These are phyloP conservation scores for Clupea harengus DNA, from an alignment of 2,113 vertebrate species.

Conservation along the genomic window DNA sequence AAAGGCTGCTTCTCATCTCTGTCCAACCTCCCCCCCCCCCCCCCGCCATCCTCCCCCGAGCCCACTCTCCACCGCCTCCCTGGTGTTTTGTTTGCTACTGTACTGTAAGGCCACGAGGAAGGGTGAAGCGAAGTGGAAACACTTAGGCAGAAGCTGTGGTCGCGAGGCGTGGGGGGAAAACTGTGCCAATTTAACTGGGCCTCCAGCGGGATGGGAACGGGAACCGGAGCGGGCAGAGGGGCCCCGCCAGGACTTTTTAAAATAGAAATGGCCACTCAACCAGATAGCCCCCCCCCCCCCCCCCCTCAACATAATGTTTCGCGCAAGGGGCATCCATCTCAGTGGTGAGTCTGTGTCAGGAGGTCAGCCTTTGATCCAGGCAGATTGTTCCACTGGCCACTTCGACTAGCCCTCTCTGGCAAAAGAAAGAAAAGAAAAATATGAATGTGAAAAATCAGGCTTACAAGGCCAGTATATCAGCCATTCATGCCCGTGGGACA, in stretches of 20 bases:
- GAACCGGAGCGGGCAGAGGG: slow-evolving; percentile 33
- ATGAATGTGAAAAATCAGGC: background rate
- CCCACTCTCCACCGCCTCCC: slow-evolving; percentile 12
- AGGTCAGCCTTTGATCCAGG: background rate
- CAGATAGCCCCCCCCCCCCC: background rate
- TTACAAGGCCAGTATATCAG: background rate
- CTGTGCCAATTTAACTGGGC: slow-evolving; percentile 56
- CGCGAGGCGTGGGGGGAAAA: slow-evolving; percentile 44
- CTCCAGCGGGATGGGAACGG: slow-evolving; percentile 47
- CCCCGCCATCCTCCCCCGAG: slow-evolving; percentile 9
- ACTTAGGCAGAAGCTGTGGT: slow-evolving; percentile 63
- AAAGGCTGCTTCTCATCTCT: background rate
- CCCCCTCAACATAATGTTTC: background rate
- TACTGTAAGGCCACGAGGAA: background rate
- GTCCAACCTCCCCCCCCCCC: background rate
- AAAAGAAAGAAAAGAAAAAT: background rate
- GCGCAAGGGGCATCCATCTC: background rate
- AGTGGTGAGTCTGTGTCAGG: background rate
- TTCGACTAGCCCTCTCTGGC: background rate
- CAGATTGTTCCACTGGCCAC: background rate
- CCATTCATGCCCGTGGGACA: background rate
- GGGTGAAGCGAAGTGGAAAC: slow-evolving; percentile 61
- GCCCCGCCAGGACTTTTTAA: slow-evolving; percentile 10
- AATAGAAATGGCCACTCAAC: slow-evolving; percentile 15
- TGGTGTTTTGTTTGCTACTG: background rate